Evolutionary conservation across 2,797 vertebrate genomes (phyloP).

Genomic region (Eupleurogrammus muticus): DNA sequence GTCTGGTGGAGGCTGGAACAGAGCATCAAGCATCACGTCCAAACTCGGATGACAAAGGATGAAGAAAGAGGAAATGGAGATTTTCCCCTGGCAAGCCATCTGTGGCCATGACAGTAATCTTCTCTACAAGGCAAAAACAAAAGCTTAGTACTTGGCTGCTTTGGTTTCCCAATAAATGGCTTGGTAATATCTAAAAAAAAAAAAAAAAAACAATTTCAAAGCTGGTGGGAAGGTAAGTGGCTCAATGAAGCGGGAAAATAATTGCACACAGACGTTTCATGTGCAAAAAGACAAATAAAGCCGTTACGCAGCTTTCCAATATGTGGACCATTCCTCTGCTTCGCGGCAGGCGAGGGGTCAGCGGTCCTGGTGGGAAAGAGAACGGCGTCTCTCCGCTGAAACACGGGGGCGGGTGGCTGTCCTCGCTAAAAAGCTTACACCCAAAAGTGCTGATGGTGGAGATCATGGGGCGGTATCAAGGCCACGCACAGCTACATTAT

Average conservation of each 20-base stretch:
- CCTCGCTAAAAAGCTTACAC: constrained; percentile 60
- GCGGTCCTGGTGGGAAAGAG: constrained; percentile 3
- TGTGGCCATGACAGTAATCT: not conserved
- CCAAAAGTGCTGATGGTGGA: constrained; percentile 71
- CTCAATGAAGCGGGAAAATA: constrained; percentile 20
- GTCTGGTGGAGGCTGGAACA: constrained; percentile 27
- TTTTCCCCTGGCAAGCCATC: constrained; percentile 28
- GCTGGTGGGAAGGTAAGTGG: constrained; percentile 17
- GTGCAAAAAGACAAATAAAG: constrained; percentile 51
- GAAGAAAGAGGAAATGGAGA: constrained; percentile 31
- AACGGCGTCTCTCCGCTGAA: constrained; percentile 12
- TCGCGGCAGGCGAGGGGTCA: constrained; percentile 30
- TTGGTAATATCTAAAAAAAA: constrained; percentile 47
- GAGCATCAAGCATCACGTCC: constrained; percentile 26
- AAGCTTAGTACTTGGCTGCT: constrained; percentile 2
- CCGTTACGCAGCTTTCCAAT: constrained; percentile 28
- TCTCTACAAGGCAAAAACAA: not conserved
- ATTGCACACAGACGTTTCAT: constrained; percentile 44
- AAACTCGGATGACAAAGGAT: constrained; percentile 32
- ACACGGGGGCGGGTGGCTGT: constrained; percentile 17
- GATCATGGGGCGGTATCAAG: constrained; percentile 53
- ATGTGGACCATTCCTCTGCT: constrained; percentile 31
- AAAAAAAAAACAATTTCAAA: constrained; percentile 63
- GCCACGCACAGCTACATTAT: constrained; percentile 75
- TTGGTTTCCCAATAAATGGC: constrained; percentile 24